Base-by-base conservation (phyloP, 1,140 invertebrate genomes). In the Drosophila lini region DNA sequence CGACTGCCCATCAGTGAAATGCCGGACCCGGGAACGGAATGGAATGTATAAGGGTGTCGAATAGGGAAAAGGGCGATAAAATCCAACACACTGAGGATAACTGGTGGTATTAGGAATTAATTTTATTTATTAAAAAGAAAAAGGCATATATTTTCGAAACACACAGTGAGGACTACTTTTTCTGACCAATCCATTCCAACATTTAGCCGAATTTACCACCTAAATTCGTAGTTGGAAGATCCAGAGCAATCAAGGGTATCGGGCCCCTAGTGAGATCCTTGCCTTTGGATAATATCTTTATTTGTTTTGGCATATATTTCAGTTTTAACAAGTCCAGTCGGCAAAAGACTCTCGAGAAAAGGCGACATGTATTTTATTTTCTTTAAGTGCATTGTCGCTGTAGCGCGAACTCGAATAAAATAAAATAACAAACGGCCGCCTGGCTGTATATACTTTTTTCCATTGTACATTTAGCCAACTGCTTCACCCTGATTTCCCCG, bases 1-100 rank as follows among this genome's bases (percentile, higher is more conserved):
- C 83, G 81, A 77, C 80, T 88, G 83, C 80, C 82, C 82, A 86
- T 86, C 82, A 86, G 81, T 59, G 68, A 78, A 68, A 60, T 56
- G 62, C 62, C 74, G 78, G 69, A 67, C 56, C 41, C 55, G 28
- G 65, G 28, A 13, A 32, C 40, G 45, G 40, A 38, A 28, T 32
- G 64, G 45, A 34, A 63, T 50, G 48, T 38, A 38, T 55, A 61
- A 79, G 64, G 73, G 75, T 52, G 53, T 44, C 32, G 59, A 40
- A 50, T 61, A 5, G 58, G 36, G 45, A 50, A 59, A 60, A 25
- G 45, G 32, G 19, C 52, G 19, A 55, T 55, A 38, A 55, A 55
- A 55, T 55, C 32, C 34, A 19, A 19, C 19, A 55, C 55, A 57
- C 36, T 41, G 36, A 42, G 36, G 3, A 55, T 5, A 36, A 53